Base-by-base conservation (phyloP, 2,797 vertebrate species). In the Argentina silus region DNA sequence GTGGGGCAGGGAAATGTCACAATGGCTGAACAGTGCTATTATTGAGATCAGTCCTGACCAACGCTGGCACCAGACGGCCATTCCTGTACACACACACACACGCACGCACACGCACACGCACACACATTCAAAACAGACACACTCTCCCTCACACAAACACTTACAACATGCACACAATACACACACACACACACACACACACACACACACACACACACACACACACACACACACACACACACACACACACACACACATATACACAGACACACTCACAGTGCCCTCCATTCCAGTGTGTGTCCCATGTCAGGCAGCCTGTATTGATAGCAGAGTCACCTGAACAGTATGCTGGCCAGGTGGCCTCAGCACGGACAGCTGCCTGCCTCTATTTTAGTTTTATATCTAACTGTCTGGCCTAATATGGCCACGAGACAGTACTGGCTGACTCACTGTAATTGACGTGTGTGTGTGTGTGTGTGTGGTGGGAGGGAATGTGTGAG, bases 241-340 rank as follows among this genome's bases (percentile, higher is more conserved):
- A 67, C 27, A 78, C 47, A 60, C 75, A 78, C 79, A 73, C 47
- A 23, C 56, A 63, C 65, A 61, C 61, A 78, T 61, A 72, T 42
- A 56, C 74, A 70, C 42, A 15, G 17, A 78, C 69, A 76, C 50
- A 73, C 56, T 60, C 53, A 75, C 15, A 42, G 47, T 48, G 0
- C 47, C 64, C 17, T 67, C 42, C 36, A 62, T 21, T 60, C 42
- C 61, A 21, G n/a, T 47, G 19, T 57, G 71, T 73, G 51, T 66
- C 2, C 14, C 15, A 12, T 8, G 48, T 36, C 8, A n/a, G 48
- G 9, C 71, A 36, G 65, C 6, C 70, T 67, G 68, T 81, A 75
- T 80, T 72, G 76, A 87, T 76, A 60, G 68, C 80, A 74, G 48
- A 81, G 89, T 89, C 89, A 90, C 89, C 90, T 91, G 85, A 77